Evolutionary conservation across 2,797 vertebrate species (phyloP).

Genomic region (Cossypha heuglini): DNA sequence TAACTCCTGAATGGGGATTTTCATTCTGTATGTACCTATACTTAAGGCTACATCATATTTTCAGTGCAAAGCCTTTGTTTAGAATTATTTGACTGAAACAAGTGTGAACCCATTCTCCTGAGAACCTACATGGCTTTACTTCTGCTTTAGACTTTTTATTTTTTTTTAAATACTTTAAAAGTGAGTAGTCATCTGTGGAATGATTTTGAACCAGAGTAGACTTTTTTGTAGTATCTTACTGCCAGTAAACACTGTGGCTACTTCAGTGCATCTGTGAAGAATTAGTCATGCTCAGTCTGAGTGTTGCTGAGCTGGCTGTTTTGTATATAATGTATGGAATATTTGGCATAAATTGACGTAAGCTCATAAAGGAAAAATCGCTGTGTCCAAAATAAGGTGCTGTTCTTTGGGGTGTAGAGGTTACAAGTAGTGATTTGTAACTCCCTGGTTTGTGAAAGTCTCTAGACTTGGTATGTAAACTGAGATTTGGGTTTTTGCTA

Average conservation of each 20-base stretch:
- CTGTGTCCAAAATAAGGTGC: background rate
- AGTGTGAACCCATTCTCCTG: background rate
- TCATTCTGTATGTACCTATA: background rate
- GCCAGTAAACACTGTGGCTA: background rate
- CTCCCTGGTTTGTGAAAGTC: background rate
- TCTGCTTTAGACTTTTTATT: background rate
- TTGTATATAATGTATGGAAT: background rate
- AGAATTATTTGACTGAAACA: background rate
- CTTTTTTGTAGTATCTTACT: background rate
- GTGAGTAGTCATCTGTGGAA: background rate
- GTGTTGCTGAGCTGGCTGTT: background rate
- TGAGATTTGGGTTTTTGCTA: background rate
- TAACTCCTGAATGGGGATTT: background rate
- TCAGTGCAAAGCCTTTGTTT: background rate
- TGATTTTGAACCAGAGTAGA: background rate
- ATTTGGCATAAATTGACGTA: background rate
- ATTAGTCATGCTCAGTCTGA: fast-evolving
- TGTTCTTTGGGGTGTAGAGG: background rate
- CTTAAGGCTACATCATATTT: background rate
- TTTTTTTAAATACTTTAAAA: background rate
- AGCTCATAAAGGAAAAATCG: background rate
- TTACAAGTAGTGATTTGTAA: background rate
- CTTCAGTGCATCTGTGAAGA: background rate
- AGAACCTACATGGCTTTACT: background rate
- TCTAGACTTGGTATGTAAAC: background rate